Evolutionary conservation across 2,888 invertebrate species (phyloP), one percentile per base, ranked within the genome.

Genomic region (Drosophila infuscata): DNA sequence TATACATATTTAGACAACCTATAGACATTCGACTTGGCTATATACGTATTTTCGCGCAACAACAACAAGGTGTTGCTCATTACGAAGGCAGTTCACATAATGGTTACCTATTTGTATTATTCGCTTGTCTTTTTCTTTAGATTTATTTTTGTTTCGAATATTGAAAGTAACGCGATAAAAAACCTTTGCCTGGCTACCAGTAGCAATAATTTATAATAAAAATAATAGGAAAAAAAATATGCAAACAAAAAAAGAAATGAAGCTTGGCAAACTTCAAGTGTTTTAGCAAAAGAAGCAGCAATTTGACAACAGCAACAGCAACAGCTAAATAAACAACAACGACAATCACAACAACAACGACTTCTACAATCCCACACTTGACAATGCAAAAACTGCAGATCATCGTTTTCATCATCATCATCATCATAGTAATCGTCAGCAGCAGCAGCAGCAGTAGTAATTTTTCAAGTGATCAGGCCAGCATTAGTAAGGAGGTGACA

Each of bases 401-500:
- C 89, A 83, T 84, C 85, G 58, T 79, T 46, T 35, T 53, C 33
- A 61, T 56, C 63, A 62, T 81, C 70, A 87, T 79, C 62, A 68
- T 81, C 70, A 87, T 79, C 62, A 68, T 61, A 8, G 46, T 46
- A 20, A 46, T 25, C 8, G 46, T 25, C 69, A 30, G 4, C 68
- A 30, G 6, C 41, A 46, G 35, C 62, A 62, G 20, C 62, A 48
- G 2, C 48, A 41, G 30, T 46, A 48, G 41, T 56, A 59, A 29
- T 71, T 48, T 15, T 43, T 38, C 53, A 29, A 48, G 71, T 52
- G 90, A 91, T 48, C 70, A 90, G 60, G 90, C 79, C 33, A 75
- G 62, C 53, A 82, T 91, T 11, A 56, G 66, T 25, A 76, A 71
- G 20, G 94, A 95, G 62, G 97, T 98, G 3, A 29, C 65, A 4